Conservation (phyloP, 2,888 invertebrate genomes). For the Scelioninae gen. 2 region DNA sequence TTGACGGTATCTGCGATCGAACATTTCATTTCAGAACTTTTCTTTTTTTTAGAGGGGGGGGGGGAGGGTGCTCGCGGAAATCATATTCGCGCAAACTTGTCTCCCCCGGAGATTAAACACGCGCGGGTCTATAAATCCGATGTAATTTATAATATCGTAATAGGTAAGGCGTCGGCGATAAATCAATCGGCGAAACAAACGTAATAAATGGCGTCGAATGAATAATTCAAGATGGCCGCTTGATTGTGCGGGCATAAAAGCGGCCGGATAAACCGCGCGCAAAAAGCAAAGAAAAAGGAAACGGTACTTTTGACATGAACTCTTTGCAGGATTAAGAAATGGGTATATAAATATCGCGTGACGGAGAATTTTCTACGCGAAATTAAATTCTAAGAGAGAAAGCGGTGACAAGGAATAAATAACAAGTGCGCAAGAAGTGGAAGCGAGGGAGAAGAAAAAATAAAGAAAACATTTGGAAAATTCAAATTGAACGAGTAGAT, state of each 20-base stretch:
- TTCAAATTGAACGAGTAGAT: slow-evolving; percentile 53
- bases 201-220: slow-evolving; percentile 20
- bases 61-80: slow-evolving; percentile 43
- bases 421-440: too few species aligned
- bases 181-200: slow-evolving; percentile 29
- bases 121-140: slow-evolving; percentile 33
- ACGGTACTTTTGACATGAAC: background rate
- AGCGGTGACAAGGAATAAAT: slow-evolving; percentile 20
- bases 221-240: slow-evolving; percentile 35
- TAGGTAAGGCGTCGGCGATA: slow-evolving; percentile 24
- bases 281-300: too few species aligned
- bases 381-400: slow-evolving; percentile 40
- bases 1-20: too few species aligned
- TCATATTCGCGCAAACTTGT: slow-evolving; percentile 40
- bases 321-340: slow-evolving; percentile 4
- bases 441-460: too few species aligned
- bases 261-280: too few species aligned
- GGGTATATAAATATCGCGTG: slow-evolving; percentile 15
- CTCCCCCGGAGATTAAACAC: slow-evolving; percentile 33
- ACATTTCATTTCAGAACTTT: too few species aligned
- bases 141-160: slow-evolving; percentile 46
- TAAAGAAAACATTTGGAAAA: slow-evolving; percentile 49
- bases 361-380: slow-evolving; percentile 12
- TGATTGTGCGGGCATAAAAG: too few species aligned
- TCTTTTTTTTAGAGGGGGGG: too few species aligned